Evolutionary conservation across 2,888 invertebrate genomes (phyloP).

Genomic region (Heliothis peltigera): DNA sequence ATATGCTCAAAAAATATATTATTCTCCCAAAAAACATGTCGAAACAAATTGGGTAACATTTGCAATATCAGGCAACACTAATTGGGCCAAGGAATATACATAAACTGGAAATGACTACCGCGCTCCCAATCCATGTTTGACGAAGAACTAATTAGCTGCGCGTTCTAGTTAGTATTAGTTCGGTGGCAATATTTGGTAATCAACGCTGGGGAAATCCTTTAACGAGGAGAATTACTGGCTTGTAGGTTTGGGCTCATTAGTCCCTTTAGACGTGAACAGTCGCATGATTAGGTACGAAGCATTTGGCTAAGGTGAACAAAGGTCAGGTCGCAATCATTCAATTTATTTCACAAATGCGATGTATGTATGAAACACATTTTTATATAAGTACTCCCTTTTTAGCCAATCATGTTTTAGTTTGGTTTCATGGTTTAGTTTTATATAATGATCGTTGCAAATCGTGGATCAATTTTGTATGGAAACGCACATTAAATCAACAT

Average conservation of each 20-base stretch:
- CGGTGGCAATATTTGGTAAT: conserved; percentile 39
- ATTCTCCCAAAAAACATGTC: background rate
- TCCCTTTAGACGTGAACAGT: conserved; percentile 18
- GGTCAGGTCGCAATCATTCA: background rate
- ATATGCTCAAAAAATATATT: too few species aligned
- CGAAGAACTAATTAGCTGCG: conserved; percentile 39
- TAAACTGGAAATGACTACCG: conserved; percentile 32
- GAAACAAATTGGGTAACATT: conserved; percentile 5
- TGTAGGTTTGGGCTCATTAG: conserved; percentile 27
- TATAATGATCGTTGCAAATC: too few species aligned
- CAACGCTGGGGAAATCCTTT: conserved; percentile 30
- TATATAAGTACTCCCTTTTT: too few species aligned
- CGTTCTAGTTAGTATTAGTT: conserved; percentile 36
- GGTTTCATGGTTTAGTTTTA: too few species aligned
- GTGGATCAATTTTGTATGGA: too few species aligned
- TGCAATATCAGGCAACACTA: conserved; percentile 7
- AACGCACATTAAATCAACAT: too few species aligned
- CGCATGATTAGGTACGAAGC: background rate
- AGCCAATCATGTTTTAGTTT: too few species aligned
- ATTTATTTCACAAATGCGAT: background rate
- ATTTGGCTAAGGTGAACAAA: background rate
- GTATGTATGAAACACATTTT: too few species aligned
- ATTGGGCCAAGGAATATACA: conserved; percentile 27
- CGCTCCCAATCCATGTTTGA: conserved; percentile 26
- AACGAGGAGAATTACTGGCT: conserved; percentile 8